These are phyloP conservation scores for Lutjanus erythropterus DNA, from an alignment of 2,113 vertebrate genomes.

Conservation along the genomic window DNA sequence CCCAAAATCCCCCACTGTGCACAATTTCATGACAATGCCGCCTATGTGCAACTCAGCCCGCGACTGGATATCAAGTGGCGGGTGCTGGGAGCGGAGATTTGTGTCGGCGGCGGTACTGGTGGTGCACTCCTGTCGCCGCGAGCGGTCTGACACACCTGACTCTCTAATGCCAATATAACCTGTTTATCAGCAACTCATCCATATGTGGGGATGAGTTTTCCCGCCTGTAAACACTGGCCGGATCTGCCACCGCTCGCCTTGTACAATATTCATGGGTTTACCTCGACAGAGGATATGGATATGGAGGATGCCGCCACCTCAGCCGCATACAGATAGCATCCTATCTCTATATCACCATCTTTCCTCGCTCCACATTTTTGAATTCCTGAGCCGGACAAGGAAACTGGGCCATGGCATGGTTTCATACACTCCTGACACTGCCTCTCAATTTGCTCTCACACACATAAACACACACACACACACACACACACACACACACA, in stretches of 20 bases:
- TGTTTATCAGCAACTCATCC: constrained; percentile 69
- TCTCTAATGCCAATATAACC: constrained; percentile 51
- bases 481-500: constrained; percentile 28
- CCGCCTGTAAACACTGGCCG: constrained; percentile 54
- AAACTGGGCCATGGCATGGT: constrained; percentile 56
- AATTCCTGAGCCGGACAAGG: constrained; percentile 49
- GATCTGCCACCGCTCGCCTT: constrained; percentile 38
- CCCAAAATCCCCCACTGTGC: constrained; percentile 28
- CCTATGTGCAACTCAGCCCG: constrained; percentile 5
- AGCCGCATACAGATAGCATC: constrained; percentile 53
- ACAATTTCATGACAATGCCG: constrained; percentile 54
- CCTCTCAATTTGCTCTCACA: constrained; percentile 17
- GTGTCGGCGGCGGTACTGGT: neutral
- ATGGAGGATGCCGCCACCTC: constrained; percentile 8
- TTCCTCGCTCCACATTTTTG: constrained; percentile 2
- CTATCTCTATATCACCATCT: neutral
- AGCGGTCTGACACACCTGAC: constrained; percentile 49
- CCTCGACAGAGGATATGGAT: constrained; percentile 46
- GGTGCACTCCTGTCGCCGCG: constrained; percentile 31
- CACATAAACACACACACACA: constrained; percentile 15
- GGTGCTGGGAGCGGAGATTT: constrained; percentile 45
- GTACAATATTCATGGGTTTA: constrained; percentile 71
- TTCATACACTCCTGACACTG: constrained; percentile 44
- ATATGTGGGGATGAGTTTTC: constrained; percentile 51
- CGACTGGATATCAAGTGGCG: constrained; percentile 51